Evolutionary conservation across 2,888 invertebrate species (phyloP).

Genomic region (Oxyteleia sp.): DNA sequence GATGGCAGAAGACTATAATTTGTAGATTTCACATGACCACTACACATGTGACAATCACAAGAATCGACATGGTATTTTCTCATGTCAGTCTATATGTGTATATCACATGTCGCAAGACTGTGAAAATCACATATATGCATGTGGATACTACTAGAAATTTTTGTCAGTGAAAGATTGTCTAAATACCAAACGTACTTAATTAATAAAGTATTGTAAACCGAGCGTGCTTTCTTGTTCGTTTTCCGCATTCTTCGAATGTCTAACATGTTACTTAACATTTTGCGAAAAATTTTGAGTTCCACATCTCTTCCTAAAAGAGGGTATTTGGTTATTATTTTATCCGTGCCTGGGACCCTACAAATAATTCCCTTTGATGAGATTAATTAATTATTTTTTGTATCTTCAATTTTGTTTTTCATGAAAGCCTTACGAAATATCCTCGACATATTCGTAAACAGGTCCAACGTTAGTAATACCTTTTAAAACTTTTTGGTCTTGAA

Average conservation of each 20-base stretch:
- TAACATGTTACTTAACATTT: slow-evolving; percentile 75
- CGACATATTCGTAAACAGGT: slow-evolving; percentile 90
- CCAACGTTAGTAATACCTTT: slow-evolving; percentile 90
- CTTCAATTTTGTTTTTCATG: slow-evolving; percentile 52
- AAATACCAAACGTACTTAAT: slow-evolving; percentile 78
- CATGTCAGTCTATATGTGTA: no score
- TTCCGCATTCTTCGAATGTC: slow-evolving; percentile 55
- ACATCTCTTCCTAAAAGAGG: slow-evolving; percentile 89
- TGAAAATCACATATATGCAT: no score
- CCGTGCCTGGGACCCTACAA: no score
- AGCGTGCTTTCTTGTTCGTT: slow-evolving; percentile 42
- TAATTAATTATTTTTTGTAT: no score
- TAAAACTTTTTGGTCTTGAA: slow-evolving; percentile 89
- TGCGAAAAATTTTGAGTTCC: slow-evolving; percentile 84
- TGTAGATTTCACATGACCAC: no score
- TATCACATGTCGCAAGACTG: no score
- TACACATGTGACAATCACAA: no score
- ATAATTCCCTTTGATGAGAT: no score
- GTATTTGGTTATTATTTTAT: slow-evolving; percentile 81
- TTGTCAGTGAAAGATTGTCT: slow-evolving; percentile 8
- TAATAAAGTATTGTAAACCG: slow-evolving; percentile 78
- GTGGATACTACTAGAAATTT: no score
- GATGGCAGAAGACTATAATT: no score
- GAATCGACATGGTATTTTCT: no score
- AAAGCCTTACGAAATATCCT: slow-evolving; percentile 81